These are phyloP conservation scores for Spinus pinus DNA, from an alignment of 2,797 vertebrate genomes.

Conservation along the genomic window DNA sequence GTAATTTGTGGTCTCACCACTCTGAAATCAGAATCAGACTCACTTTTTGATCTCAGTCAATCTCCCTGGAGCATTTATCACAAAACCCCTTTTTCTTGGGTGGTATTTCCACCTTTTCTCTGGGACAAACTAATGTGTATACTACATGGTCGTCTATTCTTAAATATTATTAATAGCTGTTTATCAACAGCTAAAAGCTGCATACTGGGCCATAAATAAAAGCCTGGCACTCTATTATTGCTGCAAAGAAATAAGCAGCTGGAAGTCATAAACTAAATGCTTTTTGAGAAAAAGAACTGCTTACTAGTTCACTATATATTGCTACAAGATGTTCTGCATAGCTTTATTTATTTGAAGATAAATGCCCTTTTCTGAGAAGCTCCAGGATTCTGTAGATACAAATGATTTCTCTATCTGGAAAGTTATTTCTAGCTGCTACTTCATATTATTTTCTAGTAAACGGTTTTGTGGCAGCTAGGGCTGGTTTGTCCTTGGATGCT, in stretches of 20 bases:
- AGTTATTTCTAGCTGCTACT: background rate
- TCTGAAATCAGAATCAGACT: background rate
- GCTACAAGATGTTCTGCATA: background rate
- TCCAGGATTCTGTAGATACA: background rate
- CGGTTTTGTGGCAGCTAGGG: background rate
- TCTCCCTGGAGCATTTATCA: background rate
- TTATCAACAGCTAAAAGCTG: conserved; percentile 48
- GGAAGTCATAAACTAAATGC: conserved; percentile 26
- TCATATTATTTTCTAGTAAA: background rate
- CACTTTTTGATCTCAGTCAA: background rate
- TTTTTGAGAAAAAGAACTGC: conserved; percentile 22
- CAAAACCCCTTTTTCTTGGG: background rate
- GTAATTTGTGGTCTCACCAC: background rate
- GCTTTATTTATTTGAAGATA: conserved; percentile 28
- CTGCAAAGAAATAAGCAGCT: conserved; percentile 37
- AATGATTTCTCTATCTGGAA: background rate
- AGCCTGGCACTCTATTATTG: conserved; percentile 6
- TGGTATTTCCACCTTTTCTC: background rate
- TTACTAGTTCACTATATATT: background rate
- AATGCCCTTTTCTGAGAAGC: background rate
- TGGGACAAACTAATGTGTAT: background rate
- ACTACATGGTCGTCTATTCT: conserved; percentile 19
- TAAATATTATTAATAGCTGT: conserved; percentile 52
- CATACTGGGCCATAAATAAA: conserved; percentile 30
- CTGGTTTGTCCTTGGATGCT: background rate